Conservation (phyloP, 2,888 invertebrate genomes). For the Hypomecis punctinalis region DNA sequence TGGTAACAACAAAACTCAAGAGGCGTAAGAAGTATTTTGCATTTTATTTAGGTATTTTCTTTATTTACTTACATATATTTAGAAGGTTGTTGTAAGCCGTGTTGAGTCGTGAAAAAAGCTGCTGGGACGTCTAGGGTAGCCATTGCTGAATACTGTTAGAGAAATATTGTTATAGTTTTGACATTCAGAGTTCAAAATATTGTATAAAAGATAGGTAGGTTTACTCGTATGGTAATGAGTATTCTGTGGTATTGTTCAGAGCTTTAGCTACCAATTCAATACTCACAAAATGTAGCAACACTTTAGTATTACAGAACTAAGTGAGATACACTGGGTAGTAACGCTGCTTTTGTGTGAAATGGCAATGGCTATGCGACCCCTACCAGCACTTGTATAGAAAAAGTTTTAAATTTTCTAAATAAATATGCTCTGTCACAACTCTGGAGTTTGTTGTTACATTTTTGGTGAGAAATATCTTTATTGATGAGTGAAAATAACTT, state of each 20-base stretch:
- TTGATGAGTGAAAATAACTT: neutral
- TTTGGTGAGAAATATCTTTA: neutral
- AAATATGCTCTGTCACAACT: neutral
- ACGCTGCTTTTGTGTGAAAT: no score
- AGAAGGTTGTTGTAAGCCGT: slow-evolving; percentile 27
- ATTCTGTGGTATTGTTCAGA: no score
- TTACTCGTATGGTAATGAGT: no score
- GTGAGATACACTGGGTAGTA: no score
- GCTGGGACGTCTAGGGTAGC: slow-evolving; percentile 23
- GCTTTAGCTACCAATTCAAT: no score
- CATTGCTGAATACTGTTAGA: slow-evolving; percentile 30
- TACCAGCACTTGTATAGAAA: neutral
- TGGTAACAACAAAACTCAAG: neutral
- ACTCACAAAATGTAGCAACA: no score
- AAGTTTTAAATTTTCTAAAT: no score
- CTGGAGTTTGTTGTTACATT: neutral
- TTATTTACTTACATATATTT: slow-evolving; percentile 18
- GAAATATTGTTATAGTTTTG: slow-evolving; percentile 11
- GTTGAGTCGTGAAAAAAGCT: slow-evolving; percentile 28
- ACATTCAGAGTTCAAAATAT: neutral
- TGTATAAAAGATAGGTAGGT: neutral
- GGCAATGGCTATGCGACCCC: neutral
- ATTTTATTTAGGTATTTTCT: neutral
- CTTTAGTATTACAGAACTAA: no score
- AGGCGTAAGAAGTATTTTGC: slow-evolving; percentile 1